Evolutionary conservation across 2,888 invertebrate species (phyloP), one percentile per base, ranked within the genome.

Genomic region (Eurytoma californica): DNA sequence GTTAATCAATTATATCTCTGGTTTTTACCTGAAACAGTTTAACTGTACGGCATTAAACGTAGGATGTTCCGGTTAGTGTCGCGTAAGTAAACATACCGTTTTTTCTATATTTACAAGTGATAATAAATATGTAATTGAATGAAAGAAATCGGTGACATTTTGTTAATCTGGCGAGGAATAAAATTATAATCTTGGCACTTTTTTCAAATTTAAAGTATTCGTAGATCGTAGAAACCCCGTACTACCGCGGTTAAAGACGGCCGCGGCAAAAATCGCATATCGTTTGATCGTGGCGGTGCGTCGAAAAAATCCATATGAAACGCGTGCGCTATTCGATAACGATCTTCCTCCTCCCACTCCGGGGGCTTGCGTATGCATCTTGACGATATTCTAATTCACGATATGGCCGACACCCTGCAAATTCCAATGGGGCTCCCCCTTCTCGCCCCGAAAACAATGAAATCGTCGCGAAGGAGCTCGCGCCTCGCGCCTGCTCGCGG

Each of bases 301-400:
- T 55, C 47, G 75, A 75, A 80, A 75, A 80, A 75, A 80, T 80
- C 74, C 78, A 78, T 81, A 81, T 69, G 72, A 80, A 81, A 81
- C 78, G 81, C 81, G 79, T 72, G 79, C 73, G 73, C 78, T 68
- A 81, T 81, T 78, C 79, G 81, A 81, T 81, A 81, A 79, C 79
- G 81, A 81, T 81, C 81, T 75, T 9, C 39, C 58, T 28, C 70
- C 39, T 24, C 68, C 20, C 20, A 2, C 18, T 39, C 39, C 9
- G 9, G 0, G 20, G 20, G 39, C 18, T 18, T 24, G 20, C 51
- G 28, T 67, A 51, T 16, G 14, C 16, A 18, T 70, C 61, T 57
- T 66, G n/a, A 20, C 67, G 80, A 84, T 84, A 85, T 85, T 85
- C 85, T 84, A 84, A 85, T 85, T 85, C 85, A 85, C 83, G 84